Evolutionary conservation across 2,113 vertebrate genomes (phyloP), one percentile per base, ranked within the genome.

Genomic region (Solenodon paradoxus): DNA sequence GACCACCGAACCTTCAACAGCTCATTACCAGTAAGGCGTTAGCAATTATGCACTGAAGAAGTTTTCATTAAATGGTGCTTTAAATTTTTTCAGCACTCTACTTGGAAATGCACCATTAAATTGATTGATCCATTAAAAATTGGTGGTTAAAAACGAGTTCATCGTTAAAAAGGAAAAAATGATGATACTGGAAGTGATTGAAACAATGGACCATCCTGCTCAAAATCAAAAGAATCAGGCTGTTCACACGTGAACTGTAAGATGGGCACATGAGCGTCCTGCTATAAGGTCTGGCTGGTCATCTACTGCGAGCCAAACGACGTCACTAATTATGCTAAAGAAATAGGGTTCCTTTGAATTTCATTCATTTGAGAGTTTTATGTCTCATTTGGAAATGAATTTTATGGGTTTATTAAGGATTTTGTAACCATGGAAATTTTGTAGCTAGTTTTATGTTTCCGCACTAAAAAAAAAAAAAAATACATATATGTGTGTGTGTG

Each of bases 81-180:
- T 85, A 88, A 61, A 80, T 3, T 82, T n/a, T 92, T 88, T 85
- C 83, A 81, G 68, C 61, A 45, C 92, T 95, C 72, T 83, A n/a
- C 75, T 94, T 97, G 66, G 17, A 40, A 87, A 75, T 88, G 84
- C 57, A 22, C 88, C 93, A 94, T 95, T 96, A 95, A 89, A 94
- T 95, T 95, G 96, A 95, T 80, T 81, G 88, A 28, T 53, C 85
- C 85, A 72, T 96, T 96, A 97, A 95, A 86, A 94, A 88, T 71
- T 66, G 71, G 77, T 74, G 47, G 69, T 92, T 95, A 93, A 95
- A 96, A 93, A 79, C 66, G 64, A 96, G 59, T 84, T 94, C 64
- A 49, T 80, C 92, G 86, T 94, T 95, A 79, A 88, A 83, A 85
- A 90, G 63, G 80, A 77, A 86, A 92, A 96, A 92, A 77, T 53